Percentiles rank a stretch among this genome's conserved stretches.
Evolutionary conservation across 2,888 invertebrate genomes (phyloP).

Genomic region (Ormia ochracea): DNA sequence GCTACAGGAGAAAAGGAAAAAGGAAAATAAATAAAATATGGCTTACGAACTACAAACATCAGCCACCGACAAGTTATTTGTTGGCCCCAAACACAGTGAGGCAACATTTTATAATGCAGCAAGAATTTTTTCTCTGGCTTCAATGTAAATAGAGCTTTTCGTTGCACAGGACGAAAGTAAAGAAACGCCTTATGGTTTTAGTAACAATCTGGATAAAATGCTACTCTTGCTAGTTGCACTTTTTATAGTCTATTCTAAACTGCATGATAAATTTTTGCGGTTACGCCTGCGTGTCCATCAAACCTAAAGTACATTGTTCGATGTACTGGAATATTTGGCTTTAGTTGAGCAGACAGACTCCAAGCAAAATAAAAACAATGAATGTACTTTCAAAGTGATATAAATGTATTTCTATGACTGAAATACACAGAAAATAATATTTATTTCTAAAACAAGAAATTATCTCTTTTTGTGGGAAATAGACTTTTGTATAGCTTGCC

Average conservation of each 20-base stretch:
- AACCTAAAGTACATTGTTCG: conserved; percentile 43
- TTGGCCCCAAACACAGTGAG: neutral
- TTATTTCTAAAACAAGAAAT: neutral
- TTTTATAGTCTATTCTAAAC: conserved; percentile 5
- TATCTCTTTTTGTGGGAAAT: no score
- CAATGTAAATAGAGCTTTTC: neutral
- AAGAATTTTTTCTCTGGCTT: neutral
- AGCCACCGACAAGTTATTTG: conserved; percentile 12
- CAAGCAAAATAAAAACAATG: conserved; percentile 28
- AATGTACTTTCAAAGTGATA: conserved; percentile 41
- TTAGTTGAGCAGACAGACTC: conserved; percentile 21
- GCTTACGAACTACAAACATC: neutral
- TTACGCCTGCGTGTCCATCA: conserved; percentile 63
- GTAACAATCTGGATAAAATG: conserved; percentile 36
- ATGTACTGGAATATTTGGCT: neutral
- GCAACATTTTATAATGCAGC: neutral
- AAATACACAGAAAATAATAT: neutral
- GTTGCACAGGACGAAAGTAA: conserved; percentile 8
- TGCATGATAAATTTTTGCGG: conserved; percentile 43
- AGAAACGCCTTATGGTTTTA: conserved; percentile 48
- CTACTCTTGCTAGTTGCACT: conserved; percentile 26
- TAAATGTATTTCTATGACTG: neutral
- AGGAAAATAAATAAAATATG: neutral
- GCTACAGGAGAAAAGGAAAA: no score
- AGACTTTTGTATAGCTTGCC: no score